A percentile compares a stretch with the other conserved stretches of the same genome.
These are phyloP conservation scores for Andrena flavipes DNA, from an alignment of 2,888 invertebrate species.

Conservation along the genomic window DNA sequence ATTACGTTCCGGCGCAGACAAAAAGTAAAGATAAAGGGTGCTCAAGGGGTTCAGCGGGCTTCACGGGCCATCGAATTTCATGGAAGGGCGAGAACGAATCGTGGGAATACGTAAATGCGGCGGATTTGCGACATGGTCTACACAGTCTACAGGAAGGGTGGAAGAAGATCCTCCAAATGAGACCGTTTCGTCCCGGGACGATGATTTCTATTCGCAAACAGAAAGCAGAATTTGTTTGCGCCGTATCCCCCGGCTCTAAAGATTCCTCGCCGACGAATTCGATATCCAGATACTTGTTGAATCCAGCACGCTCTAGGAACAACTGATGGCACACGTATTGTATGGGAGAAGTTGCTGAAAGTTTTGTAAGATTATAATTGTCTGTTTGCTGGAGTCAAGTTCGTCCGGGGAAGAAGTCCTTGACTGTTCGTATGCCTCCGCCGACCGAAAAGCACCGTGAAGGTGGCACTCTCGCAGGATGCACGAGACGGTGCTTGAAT, in stretches of 20 bases:
- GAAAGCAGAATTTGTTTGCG: conserved; percentile 22
- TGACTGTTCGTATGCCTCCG: conserved; percentile 9
- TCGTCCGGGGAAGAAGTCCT: conserved; percentile 14
- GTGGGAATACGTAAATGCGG: conserved; percentile 74
- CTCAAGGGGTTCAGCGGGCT: conserved; percentile 55
- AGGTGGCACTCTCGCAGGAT: conserved; percentile 62
- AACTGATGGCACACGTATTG: neutral
- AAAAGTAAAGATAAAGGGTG: conserved; percentile 49
- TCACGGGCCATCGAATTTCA: conserved; percentile 78
- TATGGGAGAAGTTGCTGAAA: conserved; percentile 16
- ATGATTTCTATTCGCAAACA: conserved; percentile 49
- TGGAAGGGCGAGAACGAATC: conserved; percentile 72
- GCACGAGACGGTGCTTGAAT: conserved; percentile 73
- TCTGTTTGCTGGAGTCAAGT: conserved; percentile 32
- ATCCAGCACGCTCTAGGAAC: neutral
- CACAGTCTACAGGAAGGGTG: neutral
- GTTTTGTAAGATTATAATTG: conserved; percentile 38
- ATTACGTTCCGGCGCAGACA: conserved; percentile 29
- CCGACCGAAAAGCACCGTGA: conserved; percentile 36
- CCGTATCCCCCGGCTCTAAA: neutral
- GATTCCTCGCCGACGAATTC: conserved; percentile 9
- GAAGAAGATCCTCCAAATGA: conserved; percentile 32
- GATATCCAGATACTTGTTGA: conserved; percentile 34
- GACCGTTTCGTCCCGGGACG: conserved; percentile 25
- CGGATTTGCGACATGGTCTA: conserved; percentile 54